These are phyloP conservation scores for Drosophila bunnanda DNA, from an alignment of 2,888 invertebrate genomes.

Conservation along the genomic window DNA sequence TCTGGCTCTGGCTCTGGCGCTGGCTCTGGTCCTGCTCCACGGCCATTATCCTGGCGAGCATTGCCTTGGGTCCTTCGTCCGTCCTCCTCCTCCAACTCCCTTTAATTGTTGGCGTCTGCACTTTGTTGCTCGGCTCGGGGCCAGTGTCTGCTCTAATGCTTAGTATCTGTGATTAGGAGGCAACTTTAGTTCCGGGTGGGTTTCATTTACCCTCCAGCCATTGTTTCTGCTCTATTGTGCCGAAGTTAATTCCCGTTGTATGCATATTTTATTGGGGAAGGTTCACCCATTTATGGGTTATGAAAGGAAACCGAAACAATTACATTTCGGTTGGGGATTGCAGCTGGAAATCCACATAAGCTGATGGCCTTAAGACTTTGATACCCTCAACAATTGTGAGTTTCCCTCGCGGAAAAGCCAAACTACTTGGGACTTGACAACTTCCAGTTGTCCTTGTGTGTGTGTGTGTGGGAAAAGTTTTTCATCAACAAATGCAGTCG, in stretches of 20 bases:
- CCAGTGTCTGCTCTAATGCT: slow-evolving; percentile 64
- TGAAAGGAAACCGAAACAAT: slow-evolving; percentile 24
- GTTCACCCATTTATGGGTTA: slow-evolving; percentile 36
- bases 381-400: slow-evolving; percentile 18
- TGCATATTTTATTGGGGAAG: slow-evolving; percentile 74
- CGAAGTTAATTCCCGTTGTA: slow-evolving; percentile 48
- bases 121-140: slow-evolving; percentile 66
- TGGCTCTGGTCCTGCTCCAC: slow-evolving; percentile 1
- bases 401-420: slow-evolving; percentile 11
- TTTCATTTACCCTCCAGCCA: slow-evolving; percentile 10
- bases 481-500: slow-evolving; percentile 41
- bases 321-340: slow-evolving; percentile 29
- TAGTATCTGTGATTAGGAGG: slow-evolving; percentile 75
- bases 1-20: slow-evolving; percentile 17
- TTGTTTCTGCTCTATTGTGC: slow-evolving; percentile 33
- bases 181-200: slow-evolving; percentile 39
- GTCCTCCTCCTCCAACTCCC: background rate
- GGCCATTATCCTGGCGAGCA: background rate
- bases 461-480: slow-evolving; percentile 18
- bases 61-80: slow-evolving; percentile 10
- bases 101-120: slow-evolving; percentile 75
- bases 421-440: slow-evolving; percentile 38
- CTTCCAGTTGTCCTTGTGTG: slow-evolving; percentile 14
- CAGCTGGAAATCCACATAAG: slow-evolving; percentile 22
- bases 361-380: slow-evolving; percentile 24